Percentiles rank a stretch among this genome's conserved stretches.
Conservation (phyloP, 2,888 invertebrate genomes). For the Crematogaster levior region DNA sequence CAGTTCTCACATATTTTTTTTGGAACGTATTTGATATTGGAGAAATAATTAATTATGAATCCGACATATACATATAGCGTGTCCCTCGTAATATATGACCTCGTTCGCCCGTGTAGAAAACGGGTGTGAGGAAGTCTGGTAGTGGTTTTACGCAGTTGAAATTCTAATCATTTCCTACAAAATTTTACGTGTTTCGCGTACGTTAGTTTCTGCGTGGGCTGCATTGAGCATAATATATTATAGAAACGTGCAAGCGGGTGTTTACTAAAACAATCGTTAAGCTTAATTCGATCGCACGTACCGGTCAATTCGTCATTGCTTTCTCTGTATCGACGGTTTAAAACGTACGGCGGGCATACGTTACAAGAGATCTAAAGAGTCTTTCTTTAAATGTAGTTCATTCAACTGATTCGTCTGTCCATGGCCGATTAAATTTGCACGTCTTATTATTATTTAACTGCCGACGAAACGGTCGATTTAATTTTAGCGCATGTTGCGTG, state of each 20-base stretch:
- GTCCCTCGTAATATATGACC: conserved; percentile 17
- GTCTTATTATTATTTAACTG: conserved; percentile 8
- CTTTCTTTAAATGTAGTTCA: not conserved
- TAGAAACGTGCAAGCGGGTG: not conserved
- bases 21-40: not conserved
- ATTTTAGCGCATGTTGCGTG: conserved; percentile 26
- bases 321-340: not conserved
- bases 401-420: conserved; percentile 1
- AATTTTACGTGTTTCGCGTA: conserved; percentile 54
- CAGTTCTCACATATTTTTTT: not conserved
- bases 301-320: not conserved
- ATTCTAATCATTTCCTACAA: conserved; percentile 67
- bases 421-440: not conserved
- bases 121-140: conserved; percentile 56
- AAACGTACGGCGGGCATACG: not conserved
- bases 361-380: not conserved
- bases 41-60: conserved; percentile 31
- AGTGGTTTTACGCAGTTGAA: conserved; percentile 57
- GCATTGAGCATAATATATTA: too few relatives aligned
- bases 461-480: conserved; percentile 6
- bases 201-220: conserved; percentile 17
- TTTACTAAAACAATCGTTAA: conserved; percentile 13
- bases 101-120: conserved; percentile 25
- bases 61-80: not conserved
- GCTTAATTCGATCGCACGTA: not conserved